These are phyloP conservation scores for Esox niger DNA, from an alignment of 2,113 vertebrate genomes.

Conservation along the genomic window DNA sequence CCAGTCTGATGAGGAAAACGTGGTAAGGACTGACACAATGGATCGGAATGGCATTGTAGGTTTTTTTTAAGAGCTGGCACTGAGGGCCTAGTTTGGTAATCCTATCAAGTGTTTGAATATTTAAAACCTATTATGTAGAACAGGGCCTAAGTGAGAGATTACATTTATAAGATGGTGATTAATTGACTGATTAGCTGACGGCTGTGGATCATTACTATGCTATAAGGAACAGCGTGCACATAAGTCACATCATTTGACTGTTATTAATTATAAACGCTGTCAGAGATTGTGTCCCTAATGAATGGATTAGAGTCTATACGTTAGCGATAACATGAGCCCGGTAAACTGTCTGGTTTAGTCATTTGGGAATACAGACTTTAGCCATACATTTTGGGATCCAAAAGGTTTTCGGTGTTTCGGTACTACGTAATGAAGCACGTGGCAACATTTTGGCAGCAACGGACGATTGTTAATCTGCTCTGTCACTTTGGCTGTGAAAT, in stretches of 20 bases:
- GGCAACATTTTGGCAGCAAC: constrained; percentile 51
- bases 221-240: constrained; percentile 51
- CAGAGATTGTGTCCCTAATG: constrained; percentile 57
- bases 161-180: constrained; percentile 67
- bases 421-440: background rate
- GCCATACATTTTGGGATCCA: constrained; percentile 30
- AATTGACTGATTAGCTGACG: constrained; percentile 71
- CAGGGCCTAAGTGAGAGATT: constrained; percentile 63
- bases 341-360: constrained; percentile 45
- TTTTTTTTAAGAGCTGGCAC: too few species aligned
- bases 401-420: constrained; percentile 14
- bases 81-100: constrained; percentile 48
- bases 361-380: constrained; percentile 32
- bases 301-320: constrained; percentile 50
- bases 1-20: too few species aligned
- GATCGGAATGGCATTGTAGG: background rate
- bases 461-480: constrained; percentile 47
- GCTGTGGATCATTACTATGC: constrained; percentile 63
- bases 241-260: constrained; percentile 56
- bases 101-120: constrained; percentile 55
- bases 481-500: constrained; percentile 31
- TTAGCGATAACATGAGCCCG: constrained; percentile 31
- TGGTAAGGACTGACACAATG: background rate
- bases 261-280: constrained; percentile 52
- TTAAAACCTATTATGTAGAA: constrained; percentile 65